Evolutionary conservation across 2,888 invertebrate species (phyloP), one percentile per base, ranked within the genome.

Genomic region (Trachelus stipa): DNA sequence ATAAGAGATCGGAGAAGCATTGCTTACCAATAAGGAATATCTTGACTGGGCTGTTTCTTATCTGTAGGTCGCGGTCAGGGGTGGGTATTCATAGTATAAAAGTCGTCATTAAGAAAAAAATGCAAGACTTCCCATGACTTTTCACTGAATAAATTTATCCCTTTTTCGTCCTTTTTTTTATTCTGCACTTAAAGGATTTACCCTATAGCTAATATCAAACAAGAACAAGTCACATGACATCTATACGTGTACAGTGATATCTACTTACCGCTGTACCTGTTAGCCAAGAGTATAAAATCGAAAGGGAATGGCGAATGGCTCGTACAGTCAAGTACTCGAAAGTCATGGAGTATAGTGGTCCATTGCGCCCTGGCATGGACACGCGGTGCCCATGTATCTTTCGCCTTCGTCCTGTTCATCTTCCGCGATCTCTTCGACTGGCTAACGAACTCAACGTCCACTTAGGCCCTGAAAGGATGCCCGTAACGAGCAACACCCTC

Each of bases 391-490:
- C 85, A 88, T 88, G 85, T 84, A 88, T 87, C 88, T 87, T 84
- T 80, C 87, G 84, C 84, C 84, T 84, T 85, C 85, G 83, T 83
- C 83, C 85, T 84, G 85, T 86, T 88, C 88, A 87, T 88, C 89
- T 88, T 87, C 85, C 86, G 85, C 87, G 85, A 88, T 84, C 85
- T 83, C 83, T 81, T 86, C 85, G 85, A 83, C 85, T 83, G 85
- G 85, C 88, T 90, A 90, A 90, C 89, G 89, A 90, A 90, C 88
- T 87, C 85, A 87, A 88, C 87, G 87, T 88, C 87, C 87, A 86
- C 88, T 89, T 88, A 88, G 88, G 80, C 79, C 85, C 84, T 87
- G 86, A 89, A 88, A 88, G 87, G 86, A 86, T 86, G 78, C 84
- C 79, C 87, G 86, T 89, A 89, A 89, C 88, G 88, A 88, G 88